Evolutionary conservation across 2,888 invertebrate species (phyloP), one percentile per base, ranked within the genome.

Genomic region (Leucophenga montana): DNA sequence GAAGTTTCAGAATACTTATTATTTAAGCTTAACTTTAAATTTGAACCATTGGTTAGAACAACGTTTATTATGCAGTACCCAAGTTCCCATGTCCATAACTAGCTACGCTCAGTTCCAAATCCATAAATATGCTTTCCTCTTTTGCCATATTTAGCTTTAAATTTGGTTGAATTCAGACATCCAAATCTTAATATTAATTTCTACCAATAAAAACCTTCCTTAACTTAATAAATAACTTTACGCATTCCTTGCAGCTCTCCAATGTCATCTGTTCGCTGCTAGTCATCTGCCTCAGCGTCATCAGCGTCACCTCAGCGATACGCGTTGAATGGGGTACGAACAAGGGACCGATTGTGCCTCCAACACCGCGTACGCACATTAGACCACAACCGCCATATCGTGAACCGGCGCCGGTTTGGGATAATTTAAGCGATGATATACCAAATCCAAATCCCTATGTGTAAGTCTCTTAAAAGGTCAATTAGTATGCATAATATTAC

Each of bases 281-380:
- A 80, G 85, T 87, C 80, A 82, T 81, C 71, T 85, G 86, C 72
- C 73, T 86, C 67, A 76, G 71, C 53, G 73, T 69, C 20, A 56
- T 78, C 65, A 79, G 84, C 33, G 59, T 84, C 85, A 53, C 69
- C 27, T n/a, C 16, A 61, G 90, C 91, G 77, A 92, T 92, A 89
- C 91, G 90, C 88, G 92, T 92, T 72, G 91, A 91, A 85, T 92
- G 89, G 85, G 92, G 92, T 80, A 92, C 92, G 2, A 92, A 90
- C 77, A 90, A 85, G 6, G 92, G 92, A 18, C 92, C 92, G 57
- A 92, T 92, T 62, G 89, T 89, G 84, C 92, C 92, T 20, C 91
- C 92, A 66, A 87, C 90, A 73, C 90, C 91, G 72, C 90, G 90
- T 74, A 89, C 90, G 6, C 87, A 89, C 74, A 88, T 89, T 78